Evolutionary conservation across 2,888 invertebrate genomes (phyloP).

Genomic region (Eubasilissa splendida): DNA sequence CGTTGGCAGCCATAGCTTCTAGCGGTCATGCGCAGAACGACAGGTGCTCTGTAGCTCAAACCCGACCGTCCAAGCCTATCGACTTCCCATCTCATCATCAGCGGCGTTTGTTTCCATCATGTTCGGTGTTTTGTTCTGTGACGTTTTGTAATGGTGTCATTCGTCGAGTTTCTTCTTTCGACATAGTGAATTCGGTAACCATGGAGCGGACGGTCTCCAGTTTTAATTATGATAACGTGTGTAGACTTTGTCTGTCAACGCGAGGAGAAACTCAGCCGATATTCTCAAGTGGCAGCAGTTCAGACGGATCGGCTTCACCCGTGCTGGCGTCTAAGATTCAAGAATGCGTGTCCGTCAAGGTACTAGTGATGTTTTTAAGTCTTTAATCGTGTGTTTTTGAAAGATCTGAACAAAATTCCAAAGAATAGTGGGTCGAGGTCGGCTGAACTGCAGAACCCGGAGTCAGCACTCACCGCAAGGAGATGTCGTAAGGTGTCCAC

Average conservation of each 20-base stretch:
- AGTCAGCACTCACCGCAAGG: constrained; percentile 71
- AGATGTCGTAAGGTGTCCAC: constrained; percentile 76
- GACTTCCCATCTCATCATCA: constrained; percentile 74
- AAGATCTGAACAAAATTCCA: constrained; percentile 64
- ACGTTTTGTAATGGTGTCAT: constrained; percentile 46
- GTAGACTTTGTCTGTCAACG: constrained; percentile 77
- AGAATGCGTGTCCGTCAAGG: constrained; percentile 78
- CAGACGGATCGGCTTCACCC: constrained; percentile 71
- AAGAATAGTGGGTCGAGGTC: constrained; percentile 62
- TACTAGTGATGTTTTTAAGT: constrained; percentile 62
- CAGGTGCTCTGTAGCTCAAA: constrained; percentile 69
- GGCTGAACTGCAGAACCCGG: constrained; percentile 63
- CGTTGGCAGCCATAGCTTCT: constrained; percentile 21
- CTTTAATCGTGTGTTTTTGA: constrained; percentile 55
- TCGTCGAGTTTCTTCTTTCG: not conserved
- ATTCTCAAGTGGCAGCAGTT: constrained; percentile 74
- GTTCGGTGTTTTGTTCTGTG: constrained; percentile 70
- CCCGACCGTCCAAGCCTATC: constrained; percentile 72
- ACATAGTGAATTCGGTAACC: constrained; percentile 31
- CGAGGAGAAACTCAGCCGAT: constrained; percentile 76
- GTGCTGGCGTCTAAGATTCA: constrained; percentile 77
- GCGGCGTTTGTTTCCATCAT: constrained; percentile 73
- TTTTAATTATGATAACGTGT: constrained; percentile 65
- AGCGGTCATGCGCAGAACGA: constrained; percentile 75
- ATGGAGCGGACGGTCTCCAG: constrained; percentile 45